Evolutionary conservation across 2,113 vertebrate genomes (phyloP).

Genomic region (Phylloscopus whistleri): DNA sequence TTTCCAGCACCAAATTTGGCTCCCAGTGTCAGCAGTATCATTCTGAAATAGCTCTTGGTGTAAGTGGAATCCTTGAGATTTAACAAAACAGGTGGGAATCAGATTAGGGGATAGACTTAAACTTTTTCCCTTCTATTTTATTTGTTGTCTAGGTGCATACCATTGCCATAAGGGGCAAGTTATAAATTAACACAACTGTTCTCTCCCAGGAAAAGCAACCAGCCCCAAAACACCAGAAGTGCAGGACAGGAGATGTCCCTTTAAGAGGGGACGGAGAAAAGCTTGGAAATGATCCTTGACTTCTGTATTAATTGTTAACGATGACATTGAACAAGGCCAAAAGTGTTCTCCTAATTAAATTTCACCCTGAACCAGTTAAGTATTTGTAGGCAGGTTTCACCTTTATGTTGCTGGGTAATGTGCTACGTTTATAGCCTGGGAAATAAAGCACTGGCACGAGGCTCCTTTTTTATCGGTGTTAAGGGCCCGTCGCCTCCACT

Average conservation of each 20-base stretch:
- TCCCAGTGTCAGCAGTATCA: not conserved
- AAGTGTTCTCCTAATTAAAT: slow-evolving; percentile 39
- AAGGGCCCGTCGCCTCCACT: slow-evolving; percentile 30
- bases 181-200: not conserved
- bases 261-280: not conserved
- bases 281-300: not conserved
- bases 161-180: not conserved
- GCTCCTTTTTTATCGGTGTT: slow-evolving; percentile 13
- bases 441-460: not conserved
- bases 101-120: not conserved
- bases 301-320: not conserved
- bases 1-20: not conserved
- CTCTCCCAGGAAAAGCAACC: not conserved
- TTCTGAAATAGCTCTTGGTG: not conserved
- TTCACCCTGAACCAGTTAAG: slow-evolving; percentile 34
- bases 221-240: not conserved
- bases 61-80: not conserved
- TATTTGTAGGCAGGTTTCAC: slow-evolving; percentile 16
- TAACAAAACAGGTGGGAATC: not conserved
- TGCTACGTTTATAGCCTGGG: slow-evolving; percentile 1
- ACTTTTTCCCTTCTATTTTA: not conserved
- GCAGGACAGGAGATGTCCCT: not conserved
- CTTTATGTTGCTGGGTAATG: not conserved
- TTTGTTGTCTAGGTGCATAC: not conserved
- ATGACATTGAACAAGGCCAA: not conserved